Conservation (phyloP, 2,888 invertebrate species). For the Ischnura elegans region DNA sequence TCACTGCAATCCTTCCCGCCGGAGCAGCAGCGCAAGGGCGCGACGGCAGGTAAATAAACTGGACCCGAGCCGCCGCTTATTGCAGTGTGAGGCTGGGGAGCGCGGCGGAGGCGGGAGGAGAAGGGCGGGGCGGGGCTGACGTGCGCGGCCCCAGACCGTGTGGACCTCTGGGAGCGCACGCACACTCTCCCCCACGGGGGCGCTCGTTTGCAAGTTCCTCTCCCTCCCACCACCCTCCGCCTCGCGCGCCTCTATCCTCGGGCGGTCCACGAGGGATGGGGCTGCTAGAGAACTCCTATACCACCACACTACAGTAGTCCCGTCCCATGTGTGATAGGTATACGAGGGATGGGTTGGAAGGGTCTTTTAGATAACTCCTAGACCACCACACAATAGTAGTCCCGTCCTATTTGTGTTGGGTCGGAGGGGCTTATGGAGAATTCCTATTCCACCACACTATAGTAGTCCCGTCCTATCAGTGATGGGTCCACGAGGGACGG, state of each 20-base stretch:
- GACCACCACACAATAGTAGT: no score
- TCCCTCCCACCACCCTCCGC: neutral
- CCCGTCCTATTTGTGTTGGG: no score
- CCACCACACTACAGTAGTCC: no score
- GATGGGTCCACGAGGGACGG: no score
- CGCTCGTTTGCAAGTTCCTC: neutral
- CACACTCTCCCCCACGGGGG: neutral
- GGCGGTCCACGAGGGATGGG: neutral
- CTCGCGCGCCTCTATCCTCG: neutral
- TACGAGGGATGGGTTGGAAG: no score
- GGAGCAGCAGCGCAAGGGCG: slow-evolving; percentile 25
- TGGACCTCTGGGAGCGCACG: neutral
- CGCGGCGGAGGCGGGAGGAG: neutral
- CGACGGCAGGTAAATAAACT: slow-evolving; percentile 52
- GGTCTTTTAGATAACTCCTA: no score
- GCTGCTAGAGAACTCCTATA: no score
- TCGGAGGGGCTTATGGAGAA: no score
- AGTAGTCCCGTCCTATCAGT: no score
- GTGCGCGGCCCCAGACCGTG: neutral
- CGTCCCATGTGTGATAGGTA: no score
- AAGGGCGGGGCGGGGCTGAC: neutral
- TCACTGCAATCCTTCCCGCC: neutral
- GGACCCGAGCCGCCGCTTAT: slow-evolving; percentile 41
- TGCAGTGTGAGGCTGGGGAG: neutral
- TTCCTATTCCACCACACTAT: no score